phyloP scores from a whole-genome alignment of 2,113 vertebrate species.

The Cacatua alba region DNA sequence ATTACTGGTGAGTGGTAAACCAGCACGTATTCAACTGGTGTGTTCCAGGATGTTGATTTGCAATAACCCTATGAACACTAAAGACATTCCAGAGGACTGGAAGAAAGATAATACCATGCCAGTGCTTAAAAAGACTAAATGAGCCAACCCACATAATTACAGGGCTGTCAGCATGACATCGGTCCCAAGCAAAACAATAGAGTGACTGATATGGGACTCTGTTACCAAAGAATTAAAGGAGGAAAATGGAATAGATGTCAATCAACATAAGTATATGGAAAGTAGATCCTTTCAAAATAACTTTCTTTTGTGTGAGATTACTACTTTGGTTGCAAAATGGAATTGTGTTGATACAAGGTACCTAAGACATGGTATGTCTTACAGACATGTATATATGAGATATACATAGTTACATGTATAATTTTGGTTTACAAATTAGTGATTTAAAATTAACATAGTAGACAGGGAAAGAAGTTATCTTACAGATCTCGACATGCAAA shows the following conservation, averaged over 20 bases:
- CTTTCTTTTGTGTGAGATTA: slow-evolving; percentile 9
- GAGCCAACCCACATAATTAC: slow-evolving; percentile 29
- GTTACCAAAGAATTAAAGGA: slow-evolving; percentile 22
- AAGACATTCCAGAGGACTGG: slow-evolving; percentile 1
- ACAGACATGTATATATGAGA: not conserved
- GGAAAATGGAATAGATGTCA: not conserved
- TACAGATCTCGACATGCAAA: not conserved
- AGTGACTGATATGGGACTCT: slow-evolving; percentile 2
- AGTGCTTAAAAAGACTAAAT: slow-evolving; percentile 3
- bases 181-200: not conserved
- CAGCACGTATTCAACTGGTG: not conserved
- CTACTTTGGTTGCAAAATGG: not conserved
- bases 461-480: not conserved
- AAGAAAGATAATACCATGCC: slow-evolving; percentile 1
- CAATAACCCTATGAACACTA: not conserved
- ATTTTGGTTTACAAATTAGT: not conserved
- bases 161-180: not conserved
- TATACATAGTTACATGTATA: not conserved
- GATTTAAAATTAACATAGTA: not conserved
- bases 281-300: slow-evolving; percentile 21
- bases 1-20: not conserved
- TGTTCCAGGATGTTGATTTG: not conserved
- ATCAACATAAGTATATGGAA: slow-evolving; percentile 7
- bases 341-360: not conserved
- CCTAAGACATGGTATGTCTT: not conserved